A percentile compares a stretch with the other conserved stretches of the same genome.
These are phyloP conservation scores for Drosophila monieri DNA, from an alignment of 2,888 invertebrate species.

Conservation along the genomic window DNA sequence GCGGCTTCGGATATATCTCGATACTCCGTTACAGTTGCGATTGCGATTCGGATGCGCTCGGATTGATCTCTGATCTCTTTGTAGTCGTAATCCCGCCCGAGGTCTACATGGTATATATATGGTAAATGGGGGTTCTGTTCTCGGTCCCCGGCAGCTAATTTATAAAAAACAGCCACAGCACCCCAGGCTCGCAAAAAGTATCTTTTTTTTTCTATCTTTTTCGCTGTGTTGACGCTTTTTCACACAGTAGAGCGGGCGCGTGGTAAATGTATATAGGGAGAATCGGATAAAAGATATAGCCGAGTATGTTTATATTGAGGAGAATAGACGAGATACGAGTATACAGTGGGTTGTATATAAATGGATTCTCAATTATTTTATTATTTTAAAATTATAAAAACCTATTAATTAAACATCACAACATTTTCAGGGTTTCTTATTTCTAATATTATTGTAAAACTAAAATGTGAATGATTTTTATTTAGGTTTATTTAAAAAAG, in stretches of 20 bases:
- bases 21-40: constrained; percentile 64
- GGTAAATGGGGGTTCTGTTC: constrained; percentile 5
- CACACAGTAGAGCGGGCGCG: constrained; percentile 58
- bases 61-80: constrained; percentile 56
- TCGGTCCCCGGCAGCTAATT: constrained; percentile 50
- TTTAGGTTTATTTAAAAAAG: no score
- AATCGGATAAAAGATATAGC: constrained; percentile 66
- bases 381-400: no score
- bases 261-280: constrained; percentile 51
- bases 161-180: constrained; percentile 65
- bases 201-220: constrained; percentile 18
- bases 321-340: constrained; percentile 5
- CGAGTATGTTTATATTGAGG: constrained; percentile 64
- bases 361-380: background rate
- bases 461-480: no score
- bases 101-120: constrained; percentile 1
- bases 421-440: no score
- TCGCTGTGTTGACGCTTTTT: constrained; percentile 71
- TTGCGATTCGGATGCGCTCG: constrained; percentile 53
- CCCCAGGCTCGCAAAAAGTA: constrained; percentile 26
- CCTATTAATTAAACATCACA: no score
- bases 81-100: constrained; percentile 36
- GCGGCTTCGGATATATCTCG: constrained; percentile 73
- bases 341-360: constrained; percentile 26
- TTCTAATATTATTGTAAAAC: no score